Evolutionary conservation across 2,113 vertebrate genomes (phyloP), one percentile per base, ranked within the genome.

Genomic region (Esox niger): DNA sequence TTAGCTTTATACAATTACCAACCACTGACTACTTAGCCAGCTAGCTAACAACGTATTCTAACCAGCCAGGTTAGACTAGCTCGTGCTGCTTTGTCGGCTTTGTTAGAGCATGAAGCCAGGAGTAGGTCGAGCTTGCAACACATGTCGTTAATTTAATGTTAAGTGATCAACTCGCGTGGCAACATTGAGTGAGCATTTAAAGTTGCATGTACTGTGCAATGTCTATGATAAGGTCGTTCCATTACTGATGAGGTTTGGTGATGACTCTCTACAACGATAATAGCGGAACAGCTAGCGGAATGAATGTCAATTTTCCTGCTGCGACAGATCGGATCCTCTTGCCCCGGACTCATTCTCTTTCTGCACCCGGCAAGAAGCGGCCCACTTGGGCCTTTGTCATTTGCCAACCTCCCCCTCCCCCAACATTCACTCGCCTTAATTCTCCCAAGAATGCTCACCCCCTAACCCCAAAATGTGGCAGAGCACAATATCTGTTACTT

Each of bases 331-430:
- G 23, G 8, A 32, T 47, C 27, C 62, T 26, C 46, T 63, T 35
- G 64, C 70, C 23, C 58, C 29, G 59, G 68, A 32, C 64, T 25
- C 58, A 21, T 21, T 3, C 66, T 56, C 64, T 60, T 54, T 84
- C 82, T 79, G 79, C 79, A 84, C 70, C 77, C 74, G 74, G 79
- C 75, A 86, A 81, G 82, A 78, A 82, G 85, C 83, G 88, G 87
- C 88, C 88, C 87, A 88, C 87, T 87, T 86, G 74, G 86, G 90
- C 90, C 91, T 91, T 92, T 92, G 90, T 92, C 87, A 87, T 83
- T 84, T 84, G 68, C 68, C 74, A 80, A 79, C 61, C 76, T 84
- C 85, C 88, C 90, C 89, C 82, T 88, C 88, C 89, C 89, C 90
- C 90, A 90, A 83, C 87, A 79, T 70, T 84, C 59, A n/a, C 21